Evolutionary conservation across 2,888 invertebrate species (phyloP), one percentile per base, ranked within the genome.

Genomic region (Cetonia aurata): DNA sequence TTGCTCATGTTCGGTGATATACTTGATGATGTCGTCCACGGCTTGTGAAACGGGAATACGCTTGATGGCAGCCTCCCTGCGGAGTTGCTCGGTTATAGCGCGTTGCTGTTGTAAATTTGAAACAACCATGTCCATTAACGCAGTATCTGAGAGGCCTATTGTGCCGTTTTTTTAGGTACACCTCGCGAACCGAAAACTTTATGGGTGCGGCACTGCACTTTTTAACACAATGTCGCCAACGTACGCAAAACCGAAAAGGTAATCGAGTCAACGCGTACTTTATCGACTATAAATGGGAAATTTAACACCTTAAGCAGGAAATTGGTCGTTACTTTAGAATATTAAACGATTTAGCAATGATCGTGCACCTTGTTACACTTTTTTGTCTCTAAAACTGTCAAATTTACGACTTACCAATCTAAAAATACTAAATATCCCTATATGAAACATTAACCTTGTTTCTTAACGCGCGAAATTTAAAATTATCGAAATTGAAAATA

Each of bases 71-170:
- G 96, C 96, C 85, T 98, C 98, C 66, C 96, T 90, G 74, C 96
- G 90, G 75, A 98, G 88, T 87, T 98, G 98, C 83, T 97, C 96
- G 71, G 96, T 96, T 76, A 96, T 91, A 86, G 93, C 92, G 79
- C 95, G 91, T 88, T 97, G 97, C 88, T 97, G 96, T 86, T 96
- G 96, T 82, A 97, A 88, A 85, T 93, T 95, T 79, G 95, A 93
- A 88, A 96, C 94, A 92, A 95, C 94, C 91, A 95, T 93, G 88
- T 94, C 94, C 92, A 95, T 93, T 87, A 94, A 92, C 88, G 93
- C 93, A 82, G 93, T 93, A 85, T 93, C 92, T 86, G 93, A 93
- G 86, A 93, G 92, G 90, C 93, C 93, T 93, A 93, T 93, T 91
- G 88, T 93, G 90, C 83, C 74, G 75, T 68, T 68, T 69, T 55